Base-by-base conservation (phyloP, 1,140 invertebrate species). In the Geopemphigus sp. region DNA sequence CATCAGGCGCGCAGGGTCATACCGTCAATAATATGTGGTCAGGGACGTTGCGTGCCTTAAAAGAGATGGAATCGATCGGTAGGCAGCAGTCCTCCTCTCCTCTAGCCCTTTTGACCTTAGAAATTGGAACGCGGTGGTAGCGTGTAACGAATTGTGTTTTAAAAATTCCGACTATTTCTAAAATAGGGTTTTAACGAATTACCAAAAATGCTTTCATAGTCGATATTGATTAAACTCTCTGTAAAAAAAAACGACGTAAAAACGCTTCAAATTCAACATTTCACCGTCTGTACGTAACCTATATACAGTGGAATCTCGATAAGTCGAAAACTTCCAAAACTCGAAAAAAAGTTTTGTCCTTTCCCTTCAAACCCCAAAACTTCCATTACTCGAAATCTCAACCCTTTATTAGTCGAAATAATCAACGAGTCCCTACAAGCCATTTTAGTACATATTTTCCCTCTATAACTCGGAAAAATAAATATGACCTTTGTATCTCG, bases 1-100 rank as follows among this genome's bases (percentile, higher is more conserved):
- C 22, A 22, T 39, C 17, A 4, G 15, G 19, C 10, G 24, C 14
- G n/a, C 17, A 26, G 57, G 32, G 74, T 78, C 74, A 61, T 29
- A 26, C 32, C 14, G 56, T 73, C 26, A 73, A 73, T 54, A 73
- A 56, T 73, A 56, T 74, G 10, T 78, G 74, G 57, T 78, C 57
- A 78, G 74, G 57, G 57, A 78, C 45, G 50, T 78, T 29, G 45
- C 45, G 19, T 15, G 74, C 24, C 22, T 63, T 19, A 12, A 39
- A 32, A 78, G 24, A 61, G 12, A 57, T 39, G 6, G n/a, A 76
- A 78, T 63, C 39, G 74, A 63, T 78, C 17, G 74, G 24, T 61
- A 50, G 11, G 11, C 24, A 78, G 45, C 47, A 15, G 47, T 17
- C 26, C 5, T 78, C 50, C 5, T 24, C 24, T 22, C 24, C 3